phyloP scores from a whole-genome alignment of 2,888 invertebrate genomes.

The Deilephila porcellus region DNA sequence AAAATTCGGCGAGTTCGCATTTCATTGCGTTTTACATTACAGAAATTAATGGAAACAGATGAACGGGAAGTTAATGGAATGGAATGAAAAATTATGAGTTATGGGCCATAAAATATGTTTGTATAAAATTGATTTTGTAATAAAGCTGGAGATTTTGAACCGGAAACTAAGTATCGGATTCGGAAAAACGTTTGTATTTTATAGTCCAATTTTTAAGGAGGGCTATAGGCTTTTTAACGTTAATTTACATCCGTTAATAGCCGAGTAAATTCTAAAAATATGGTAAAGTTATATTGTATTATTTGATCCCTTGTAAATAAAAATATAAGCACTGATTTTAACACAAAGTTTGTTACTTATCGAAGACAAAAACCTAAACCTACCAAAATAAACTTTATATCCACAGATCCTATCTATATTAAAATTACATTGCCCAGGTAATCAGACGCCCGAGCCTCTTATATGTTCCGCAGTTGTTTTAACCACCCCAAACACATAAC shows the following conservation, averaged over 20 bases:
- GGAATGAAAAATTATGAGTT: not conserved
- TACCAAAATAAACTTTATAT: not conserved
- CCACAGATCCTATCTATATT: not conserved
- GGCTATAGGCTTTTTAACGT: no score
- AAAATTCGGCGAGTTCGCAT: not conserved
- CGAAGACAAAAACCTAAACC: not conserved
- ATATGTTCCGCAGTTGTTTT: not conserved
- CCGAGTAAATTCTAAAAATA: no score
- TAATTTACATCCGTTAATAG: no score
- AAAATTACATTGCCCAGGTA: not conserved
- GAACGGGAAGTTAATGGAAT: not conserved
- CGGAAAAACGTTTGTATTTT: no score
- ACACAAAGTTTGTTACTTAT: no score
- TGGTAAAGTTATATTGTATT: no score
- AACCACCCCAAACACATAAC: no score
- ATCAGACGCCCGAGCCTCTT: not conserved
- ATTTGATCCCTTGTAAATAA: no score
- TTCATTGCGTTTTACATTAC: constrained; percentile 1
- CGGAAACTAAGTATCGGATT: no score
- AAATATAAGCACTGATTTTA: no score
- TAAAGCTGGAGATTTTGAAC: no score
- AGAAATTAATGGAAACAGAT: not conserved
- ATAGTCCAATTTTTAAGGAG: no score
- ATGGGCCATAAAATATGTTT: not conserved
- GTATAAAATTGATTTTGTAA: not conserved